These are phyloP conservation scores for Helicoverpa armigera DNA, from an alignment of 1,140 invertebrate species.

Conservation along the genomic window DNA sequence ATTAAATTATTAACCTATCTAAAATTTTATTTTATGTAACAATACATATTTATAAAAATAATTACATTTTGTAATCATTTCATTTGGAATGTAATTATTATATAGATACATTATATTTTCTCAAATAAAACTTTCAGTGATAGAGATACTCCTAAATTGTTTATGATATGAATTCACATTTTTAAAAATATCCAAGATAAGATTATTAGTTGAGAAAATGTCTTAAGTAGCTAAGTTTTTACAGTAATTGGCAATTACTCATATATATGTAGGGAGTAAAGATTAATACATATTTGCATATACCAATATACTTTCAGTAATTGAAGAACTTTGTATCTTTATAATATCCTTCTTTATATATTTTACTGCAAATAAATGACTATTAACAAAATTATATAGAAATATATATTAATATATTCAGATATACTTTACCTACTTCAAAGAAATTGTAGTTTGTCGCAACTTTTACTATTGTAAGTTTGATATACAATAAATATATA, in stretches of 20 bases:
- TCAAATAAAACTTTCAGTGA: no score
- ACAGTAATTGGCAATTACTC: constrained; percentile 17
- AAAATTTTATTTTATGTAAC: not conserved
- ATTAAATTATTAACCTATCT: not conserved
- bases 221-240: not conserved
- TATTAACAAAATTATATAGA: no score
- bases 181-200: not conserved
- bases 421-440: not conserved
- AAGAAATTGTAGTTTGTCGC: not conserved
- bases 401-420: no score
- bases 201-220: not conserved
- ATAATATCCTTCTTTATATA: no score
- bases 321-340: no score
- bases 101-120: no score
- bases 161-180: not conserved
- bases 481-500: not conserved
- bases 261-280: constrained; percentile 7
- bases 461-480: not conserved
- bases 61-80: not conserved
- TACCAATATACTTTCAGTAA: no score
- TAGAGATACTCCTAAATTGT: no score
- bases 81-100: constrained; percentile 23
- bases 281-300: no score
- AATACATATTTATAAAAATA: not conserved
- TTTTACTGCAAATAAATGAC: no score